Percentiles rank a stretch among this genome's conserved stretches.
Evolutionary conservation across 1,140 invertebrate genomes (phyloP).

Genomic region (Papilio aristodemus): DNA sequence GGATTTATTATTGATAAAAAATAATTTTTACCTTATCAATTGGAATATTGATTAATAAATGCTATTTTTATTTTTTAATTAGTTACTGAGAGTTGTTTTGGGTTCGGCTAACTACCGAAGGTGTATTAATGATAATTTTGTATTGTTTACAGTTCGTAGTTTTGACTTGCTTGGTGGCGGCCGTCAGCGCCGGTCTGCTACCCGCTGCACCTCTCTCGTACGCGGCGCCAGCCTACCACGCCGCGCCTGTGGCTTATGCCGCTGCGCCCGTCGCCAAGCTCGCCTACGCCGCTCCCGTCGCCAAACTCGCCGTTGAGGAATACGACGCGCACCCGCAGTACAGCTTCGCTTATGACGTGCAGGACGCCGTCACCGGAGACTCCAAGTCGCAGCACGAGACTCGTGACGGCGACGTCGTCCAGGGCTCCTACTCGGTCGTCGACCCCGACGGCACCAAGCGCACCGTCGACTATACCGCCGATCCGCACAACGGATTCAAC

Average conservation of each 20-base stretch:
- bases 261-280: slow-evolving; percentile 39
- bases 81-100: too few species aligned
- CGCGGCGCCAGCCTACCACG: slow-evolving; percentile 38
- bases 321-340: slow-evolving; percentile 82
- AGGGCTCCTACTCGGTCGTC: slow-evolving; percentile 83
- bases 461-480: slow-evolving; percentile 84
- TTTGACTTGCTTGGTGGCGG: slow-evolving; percentile 62
- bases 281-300: slow-evolving; percentile 39
- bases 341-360: slow-evolving; percentile 83
- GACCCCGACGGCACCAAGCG: slow-evolving; percentile 84
- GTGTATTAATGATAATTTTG: too few species aligned
- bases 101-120: too few species aligned
- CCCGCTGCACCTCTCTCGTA: slow-evolving; percentile 42
- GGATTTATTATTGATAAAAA: too few species aligned
- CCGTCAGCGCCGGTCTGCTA: slow-evolving; percentile 58
- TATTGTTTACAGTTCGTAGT: slow-evolving; percentile 58
- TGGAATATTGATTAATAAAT: too few species aligned
- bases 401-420: slow-evolving; percentile 81
- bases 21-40: too few species aligned
- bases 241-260: slow-evolving; percentile 38
- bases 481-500: slow-evolving; percentile 79
- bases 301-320: slow-evolving; percentile 44
- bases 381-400: slow-evolving; percentile 84
- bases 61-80: too few species aligned
- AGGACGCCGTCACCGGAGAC: slow-evolving; percentile 84